Base-by-base conservation (phyloP, 23 tunicate genomes). In the Styela plicata region DNA sequence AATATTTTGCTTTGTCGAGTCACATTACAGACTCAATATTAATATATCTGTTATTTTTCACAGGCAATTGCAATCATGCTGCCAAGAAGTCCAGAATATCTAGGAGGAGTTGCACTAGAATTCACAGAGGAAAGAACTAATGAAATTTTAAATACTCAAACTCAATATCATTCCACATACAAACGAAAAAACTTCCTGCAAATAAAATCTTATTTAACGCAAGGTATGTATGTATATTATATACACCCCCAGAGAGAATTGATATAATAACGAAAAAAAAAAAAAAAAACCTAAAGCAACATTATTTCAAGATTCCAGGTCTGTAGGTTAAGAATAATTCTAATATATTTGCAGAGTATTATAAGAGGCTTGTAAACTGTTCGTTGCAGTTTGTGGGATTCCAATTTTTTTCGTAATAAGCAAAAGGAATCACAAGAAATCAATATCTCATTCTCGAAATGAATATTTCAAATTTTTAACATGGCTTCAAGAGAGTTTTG, bases 41-140 rank as follows among this genome's bases (percentile, higher is more conserved):
- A n/a, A n/a, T n/a, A n/a, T n/a, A n/a, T n/a, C n/a, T n/a, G n/a
- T n/a, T n/a, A n/a, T n/a, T n/a, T n/a, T 44, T 44, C 57, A 23
- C 69, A 78, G 82, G 82, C 82, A 22, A 63, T 78, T 34, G 82
- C 82, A 34, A 78, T 57, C 32, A 28, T 78, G 31, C 68, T 78
- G 17, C 0, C 82, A 0, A 63, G 82, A 44, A 53, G 66, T 27
- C 82, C 82, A 23, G 63, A 61, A 61, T 78, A 78, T 32, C 26
- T 78, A 2, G 82, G 82, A 26, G 0, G 32, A 26, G 82, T 78
- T 32, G 82, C 82, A 62, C 69, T 78, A 19, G 63, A 31, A 24
- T 34, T 78, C n/a, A 53, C 27, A 5, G 27, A 78, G 21, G 69
- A 25, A 10, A 17, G 35, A 53, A 63, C 53, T n/a, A 22, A 53